Evolutionary conservation across 2,113 vertebrate genomes (phyloP), one percentile per base, ranked within the genome.

Genomic region (Thamnophis sirtalis): DNA sequence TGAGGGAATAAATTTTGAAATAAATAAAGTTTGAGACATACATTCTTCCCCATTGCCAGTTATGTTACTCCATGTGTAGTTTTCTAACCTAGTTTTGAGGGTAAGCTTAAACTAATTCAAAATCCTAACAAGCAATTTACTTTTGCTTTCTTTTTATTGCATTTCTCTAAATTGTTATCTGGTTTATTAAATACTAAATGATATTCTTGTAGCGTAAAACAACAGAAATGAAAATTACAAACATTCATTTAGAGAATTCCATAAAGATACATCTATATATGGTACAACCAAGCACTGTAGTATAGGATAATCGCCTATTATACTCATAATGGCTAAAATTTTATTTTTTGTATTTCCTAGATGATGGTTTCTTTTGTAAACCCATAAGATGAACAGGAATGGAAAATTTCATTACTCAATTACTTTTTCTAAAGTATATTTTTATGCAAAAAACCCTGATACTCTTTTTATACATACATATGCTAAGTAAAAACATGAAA

Each of bases 171-270:
- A 93, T 53, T 93, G 63, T 60, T 28, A 53, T 84, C 19, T 19
- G 11, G 3, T 33, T 50, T 60, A 50, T 86, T 86, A 5, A 86
- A n/a, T 51, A 63, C 15, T 26, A 38, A 6, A 87, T 53, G 13
- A 38, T 87, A 38, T 11, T 51, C 49, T 73, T 60, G 33, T 58
- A 43, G 22, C 85, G 38, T 3, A 91, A 85, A 54, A 48, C 2
- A 56, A 95, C 51, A 92, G 91, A 94, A 96, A 95, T 94, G 91
- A 89, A 87, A 93, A 93, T 90, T 17, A 21, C 28, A 94, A 95
- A 73, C 54, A 94, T 91, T 89, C 43, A 54, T 88, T 33, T 93
- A 91, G 54, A 94, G 90, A 94, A 95, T 91, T 93, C 28, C 91
- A 90, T 54, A 85, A 90, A 93, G 94, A 89, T 91, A 88, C 93